phyloP scores from a whole-genome alignment of 2,797 vertebrate species.

The Sebastes hubbsi region DNA sequence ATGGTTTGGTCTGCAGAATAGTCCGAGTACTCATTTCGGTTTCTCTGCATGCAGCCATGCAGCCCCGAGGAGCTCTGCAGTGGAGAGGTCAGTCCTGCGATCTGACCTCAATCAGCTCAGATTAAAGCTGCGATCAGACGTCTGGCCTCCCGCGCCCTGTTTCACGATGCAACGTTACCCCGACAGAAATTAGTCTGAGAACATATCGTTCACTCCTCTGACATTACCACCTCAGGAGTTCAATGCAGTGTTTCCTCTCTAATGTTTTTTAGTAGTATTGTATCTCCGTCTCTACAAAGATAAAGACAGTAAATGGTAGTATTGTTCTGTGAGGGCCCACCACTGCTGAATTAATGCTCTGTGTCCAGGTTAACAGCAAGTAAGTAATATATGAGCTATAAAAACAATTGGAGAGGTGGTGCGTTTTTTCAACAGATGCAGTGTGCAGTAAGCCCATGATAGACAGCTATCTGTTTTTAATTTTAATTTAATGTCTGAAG shows the following conservation, averaged over 20 bases:
- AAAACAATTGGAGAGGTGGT: not conserved
- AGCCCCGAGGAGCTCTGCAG: constrained; percentile 51
- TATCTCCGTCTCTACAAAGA: not conserved
- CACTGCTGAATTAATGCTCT: not conserved
- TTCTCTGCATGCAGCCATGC: constrained; percentile 53
- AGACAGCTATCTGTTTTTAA: constrained; percentile 45
- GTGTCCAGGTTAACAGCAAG: not conserved
- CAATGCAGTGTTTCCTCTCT: not conserved
- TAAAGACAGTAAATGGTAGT: not conserved
- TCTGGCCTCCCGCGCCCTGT: constrained; percentile 24
- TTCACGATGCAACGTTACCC: constrained; percentile 20
- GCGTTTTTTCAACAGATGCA: not conserved
- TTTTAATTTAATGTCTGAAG: constrained; percentile 45
- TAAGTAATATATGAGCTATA: not conserved
- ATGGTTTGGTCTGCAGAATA: constrained; percentile 29
- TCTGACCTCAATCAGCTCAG: constrained; percentile 79
- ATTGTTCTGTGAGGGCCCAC: not conserved
- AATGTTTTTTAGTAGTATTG: not conserved
- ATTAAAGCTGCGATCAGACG: constrained; percentile 70
- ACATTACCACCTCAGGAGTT: constrained; percentile 4
- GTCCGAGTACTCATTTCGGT: constrained; percentile 33
- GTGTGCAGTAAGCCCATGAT: not conserved
- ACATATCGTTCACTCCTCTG: constrained; percentile 7
- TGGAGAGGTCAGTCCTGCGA: constrained; percentile 60
- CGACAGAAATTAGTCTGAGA: constrained; percentile 43